A percentile compares a stretch with the other conserved stretches of the same genome.
These are phyloP conservation scores for Anoplophora glabripennis DNA, from an alignment of 1,140 invertebrate genomes.

Conservation along the genomic window DNA sequence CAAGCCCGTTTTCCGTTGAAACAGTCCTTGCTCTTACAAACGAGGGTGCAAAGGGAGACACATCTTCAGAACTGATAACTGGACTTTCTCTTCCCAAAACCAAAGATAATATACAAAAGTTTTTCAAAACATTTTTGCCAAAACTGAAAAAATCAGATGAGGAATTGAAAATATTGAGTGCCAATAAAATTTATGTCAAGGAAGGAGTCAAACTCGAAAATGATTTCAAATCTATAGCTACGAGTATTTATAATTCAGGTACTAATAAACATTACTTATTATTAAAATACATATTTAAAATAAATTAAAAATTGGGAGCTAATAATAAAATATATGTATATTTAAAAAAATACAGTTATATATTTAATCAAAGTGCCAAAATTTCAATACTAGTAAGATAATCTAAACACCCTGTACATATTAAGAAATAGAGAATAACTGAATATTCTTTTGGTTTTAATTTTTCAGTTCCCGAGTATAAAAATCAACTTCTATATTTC, in stretches of 20 bases:
- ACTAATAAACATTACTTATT: no score
- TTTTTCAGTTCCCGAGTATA: no score
- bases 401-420: no score
- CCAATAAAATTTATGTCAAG: constrained; percentile 21
- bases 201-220: constrained; percentile 9
- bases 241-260: constrained; percentile 53
- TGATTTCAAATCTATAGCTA: constrained; percentile 35
- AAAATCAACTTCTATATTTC: no score
- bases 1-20: constrained; percentile 26
- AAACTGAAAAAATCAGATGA: constrained; percentile 1
- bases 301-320: no score
- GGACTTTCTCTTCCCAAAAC: constrained; percentile 14
- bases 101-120: constrained; percentile 6
- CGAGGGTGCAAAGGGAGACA: constrained; percentile 18
- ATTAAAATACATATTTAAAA: no score
- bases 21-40: constrained; percentile 20
- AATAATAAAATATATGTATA: no score
- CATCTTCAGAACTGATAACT: constrained; percentile 6
- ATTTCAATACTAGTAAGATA: no score
- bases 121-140: constrained; percentile 46
- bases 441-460: no score
- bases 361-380: no score
- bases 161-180: constrained; percentile 8
- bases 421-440: no score
- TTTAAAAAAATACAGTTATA: no score